These are phyloP conservation scores for Amphiprion percula DNA, from an alignment of 2,113 vertebrate genomes.

Conservation along the genomic window DNA sequence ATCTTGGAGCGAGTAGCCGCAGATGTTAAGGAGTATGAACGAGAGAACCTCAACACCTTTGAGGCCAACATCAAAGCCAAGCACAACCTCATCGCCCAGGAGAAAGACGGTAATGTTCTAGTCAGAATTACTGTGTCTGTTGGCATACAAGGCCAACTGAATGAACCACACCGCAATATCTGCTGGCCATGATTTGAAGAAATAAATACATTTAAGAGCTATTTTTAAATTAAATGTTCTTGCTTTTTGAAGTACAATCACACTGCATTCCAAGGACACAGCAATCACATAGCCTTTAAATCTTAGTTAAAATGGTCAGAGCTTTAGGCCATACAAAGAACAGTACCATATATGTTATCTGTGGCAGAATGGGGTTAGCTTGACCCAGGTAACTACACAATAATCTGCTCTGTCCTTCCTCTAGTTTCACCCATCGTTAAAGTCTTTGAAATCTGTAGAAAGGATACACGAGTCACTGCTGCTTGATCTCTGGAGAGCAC, in stretches of 20 bases:
- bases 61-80: slow-evolving; percentile 98
- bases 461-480: background rate
- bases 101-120: slow-evolving; percentile 91
- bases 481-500: background rate
- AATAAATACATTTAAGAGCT: no score
- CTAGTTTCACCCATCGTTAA: background rate
- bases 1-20: slow-evolving; percentile 96
- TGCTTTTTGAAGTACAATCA: no score
- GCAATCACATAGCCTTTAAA: no score
- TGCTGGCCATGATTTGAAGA: background rate
- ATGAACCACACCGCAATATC: slow-evolving; percentile 50
- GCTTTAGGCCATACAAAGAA: no score
- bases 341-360: background rate
- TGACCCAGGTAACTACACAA: slow-evolving; percentile 1
- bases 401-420: background rate
- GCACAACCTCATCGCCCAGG: slow-evolving; percentile 95
- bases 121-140: background rate
- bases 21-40: slow-evolving; percentile 97
- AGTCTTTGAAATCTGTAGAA: slow-evolving; percentile 5
- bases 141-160: slow-evolving; percentile 67
- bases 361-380: background rate
- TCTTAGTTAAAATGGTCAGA: no score
- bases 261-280: no score
- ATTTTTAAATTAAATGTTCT: no score
- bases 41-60: slow-evolving; percentile 96